A percentile compares a stretch with the other conserved stretches of the same genome.
These are phyloP conservation scores for Cossypha heuglini DNA, from an alignment of 2,797 vertebrate genomes.

Conservation along the genomic window DNA sequence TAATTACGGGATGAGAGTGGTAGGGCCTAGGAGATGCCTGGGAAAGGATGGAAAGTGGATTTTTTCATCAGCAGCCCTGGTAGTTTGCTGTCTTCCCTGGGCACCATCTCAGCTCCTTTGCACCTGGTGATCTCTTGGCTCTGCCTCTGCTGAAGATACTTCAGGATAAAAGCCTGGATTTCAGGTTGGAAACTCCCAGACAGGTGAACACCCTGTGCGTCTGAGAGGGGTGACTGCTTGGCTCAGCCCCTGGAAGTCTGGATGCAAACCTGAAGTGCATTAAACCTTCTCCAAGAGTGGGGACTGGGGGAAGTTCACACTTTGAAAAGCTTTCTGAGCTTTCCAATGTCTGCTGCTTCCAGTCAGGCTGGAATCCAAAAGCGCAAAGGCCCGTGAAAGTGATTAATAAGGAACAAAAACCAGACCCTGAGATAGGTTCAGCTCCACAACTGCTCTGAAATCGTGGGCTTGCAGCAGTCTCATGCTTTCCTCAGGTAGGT, in stretches of 20 bases:
- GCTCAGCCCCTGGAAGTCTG: neutral
- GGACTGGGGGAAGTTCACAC: neutral
- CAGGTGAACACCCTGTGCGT: neutral
- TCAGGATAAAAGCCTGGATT: neutral
- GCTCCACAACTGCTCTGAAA: neutral
- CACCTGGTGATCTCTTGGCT: neutral
- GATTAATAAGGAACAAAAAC: slow-evolving; percentile 3
- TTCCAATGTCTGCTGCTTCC: neutral
- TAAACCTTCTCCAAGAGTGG: neutral
- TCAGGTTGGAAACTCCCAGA: neutral
- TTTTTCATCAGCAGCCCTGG: neutral
- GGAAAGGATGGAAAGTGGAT: neutral
- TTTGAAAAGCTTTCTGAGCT: neutral
- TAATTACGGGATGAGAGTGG: neutral
- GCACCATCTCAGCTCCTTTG: neutral
- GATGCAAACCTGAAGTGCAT: neutral
- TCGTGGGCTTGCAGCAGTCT: neutral
- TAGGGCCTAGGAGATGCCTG: neutral
- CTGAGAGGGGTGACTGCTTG: neutral
- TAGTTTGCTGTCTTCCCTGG: neutral
- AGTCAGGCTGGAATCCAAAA: slow-evolving; percentile 22
- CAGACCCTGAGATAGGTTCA: neutral
- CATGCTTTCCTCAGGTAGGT: neutral
- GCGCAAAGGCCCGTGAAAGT: neutral
- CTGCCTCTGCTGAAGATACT: neutral